Percentiles rank a stretch among this genome's conserved stretches.
Evolutionary conservation across 2,113 vertebrate genomes (phyloP).

Genomic region (Zapus hudsonius): DNA sequence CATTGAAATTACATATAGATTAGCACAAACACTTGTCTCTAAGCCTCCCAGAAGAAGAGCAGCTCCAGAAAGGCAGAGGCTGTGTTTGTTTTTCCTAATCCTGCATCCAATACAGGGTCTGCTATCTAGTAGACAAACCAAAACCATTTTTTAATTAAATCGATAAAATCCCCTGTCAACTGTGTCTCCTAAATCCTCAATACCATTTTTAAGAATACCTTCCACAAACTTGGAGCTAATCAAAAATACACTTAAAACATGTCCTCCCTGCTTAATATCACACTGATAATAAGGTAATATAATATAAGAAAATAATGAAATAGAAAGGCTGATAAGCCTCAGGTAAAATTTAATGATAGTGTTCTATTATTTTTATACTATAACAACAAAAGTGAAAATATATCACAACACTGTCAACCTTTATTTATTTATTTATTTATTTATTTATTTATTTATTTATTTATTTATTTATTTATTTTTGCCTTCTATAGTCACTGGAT

Average conservation of each 20-base stretch:
- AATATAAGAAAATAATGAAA: neutral
- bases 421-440: too few species aligned
- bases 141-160: conserved; percentile 42
- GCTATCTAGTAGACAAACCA: conserved; percentile 10
- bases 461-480: too few species aligned
- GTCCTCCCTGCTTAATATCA: neutral
- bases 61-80: conserved; percentile 51
- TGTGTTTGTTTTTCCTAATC: conserved; percentile 38
- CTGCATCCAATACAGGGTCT: neutral
- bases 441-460: too few species aligned
- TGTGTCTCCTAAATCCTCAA: neutral
- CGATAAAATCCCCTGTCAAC: neutral
- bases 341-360: neutral
- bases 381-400: neutral
- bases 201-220: neutral
- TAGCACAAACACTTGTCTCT: conserved; percentile 39
- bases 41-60: neutral
- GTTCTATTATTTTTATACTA: neutral
- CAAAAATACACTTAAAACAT: conserved; percentile 1
- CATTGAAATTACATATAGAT: conserved; percentile 34
- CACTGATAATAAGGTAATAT: neutral
- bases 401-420: too few species aligned
- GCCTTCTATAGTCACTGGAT: neutral
- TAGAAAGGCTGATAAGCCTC: neutral
- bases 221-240: neutral